Evolutionary conservation across 2,113 vertebrate genomes (phyloP).

Genomic region (Copsychus sechellarum): DNA sequence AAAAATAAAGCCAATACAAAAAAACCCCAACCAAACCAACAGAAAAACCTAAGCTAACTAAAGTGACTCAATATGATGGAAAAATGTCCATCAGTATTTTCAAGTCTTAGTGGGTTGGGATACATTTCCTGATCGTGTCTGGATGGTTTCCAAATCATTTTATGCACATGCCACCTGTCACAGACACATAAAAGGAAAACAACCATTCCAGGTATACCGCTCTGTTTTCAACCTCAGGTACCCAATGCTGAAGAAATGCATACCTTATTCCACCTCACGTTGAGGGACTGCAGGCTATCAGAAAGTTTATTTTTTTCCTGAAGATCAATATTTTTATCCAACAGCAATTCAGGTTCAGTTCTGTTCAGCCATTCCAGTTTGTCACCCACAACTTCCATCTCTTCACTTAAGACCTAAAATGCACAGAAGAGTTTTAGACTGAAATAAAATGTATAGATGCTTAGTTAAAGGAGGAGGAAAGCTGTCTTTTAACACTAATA

Average conservation of each 20-base stretch:
- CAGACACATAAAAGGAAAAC: not conserved
- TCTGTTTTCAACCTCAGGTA: not conserved
- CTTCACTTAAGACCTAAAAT: constrained; percentile 78
- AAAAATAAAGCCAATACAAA: not conserved
- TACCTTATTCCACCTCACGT: constrained; percentile 89
- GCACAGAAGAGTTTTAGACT: not conserved
- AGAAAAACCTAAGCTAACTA: not conserved
- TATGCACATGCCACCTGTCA: not conserved
- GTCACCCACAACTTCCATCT: constrained; percentile 83
- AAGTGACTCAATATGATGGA: not conserved
- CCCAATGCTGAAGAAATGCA: not conserved
- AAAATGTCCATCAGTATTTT: not conserved
- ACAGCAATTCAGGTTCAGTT: constrained; percentile 81
- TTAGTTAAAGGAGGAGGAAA: not conserved
- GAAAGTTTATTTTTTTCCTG: constrained; percentile 83
- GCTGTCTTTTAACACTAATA: not conserved
- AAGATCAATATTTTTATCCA: constrained; percentile 75
- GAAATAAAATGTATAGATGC: not conserved
- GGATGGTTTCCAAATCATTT: not conserved
- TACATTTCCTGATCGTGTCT: not conserved
- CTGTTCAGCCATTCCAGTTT: constrained; percentile 88
- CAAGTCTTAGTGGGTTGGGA: not conserved
- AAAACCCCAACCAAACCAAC: not conserved
- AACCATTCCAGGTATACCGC: not conserved
- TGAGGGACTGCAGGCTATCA: constrained; percentile 79